Evolutionary conservation across 2,113 vertebrate genomes (phyloP).

Genomic region (Tragulus kanchil): DNA sequence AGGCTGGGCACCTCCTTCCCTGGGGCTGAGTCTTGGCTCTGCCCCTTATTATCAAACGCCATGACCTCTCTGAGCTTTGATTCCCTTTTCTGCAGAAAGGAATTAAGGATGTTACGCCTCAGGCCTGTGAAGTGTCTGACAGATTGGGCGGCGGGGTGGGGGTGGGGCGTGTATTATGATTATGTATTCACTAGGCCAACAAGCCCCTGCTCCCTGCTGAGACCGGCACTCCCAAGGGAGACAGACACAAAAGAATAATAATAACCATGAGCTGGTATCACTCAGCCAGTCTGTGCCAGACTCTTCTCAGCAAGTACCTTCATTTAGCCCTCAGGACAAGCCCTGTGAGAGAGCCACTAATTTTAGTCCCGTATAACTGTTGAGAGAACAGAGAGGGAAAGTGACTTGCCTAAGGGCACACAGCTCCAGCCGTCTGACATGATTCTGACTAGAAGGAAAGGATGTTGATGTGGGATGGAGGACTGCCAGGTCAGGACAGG

Average conservation of each 20-base stretch:
- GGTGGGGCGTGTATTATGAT: not conserved
- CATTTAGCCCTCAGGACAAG: not conserved
- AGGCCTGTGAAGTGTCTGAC: not conserved
- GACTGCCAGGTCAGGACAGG: no score
- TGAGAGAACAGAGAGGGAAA: slow-evolving; percentile 3
- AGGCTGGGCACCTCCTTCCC: not conserved
- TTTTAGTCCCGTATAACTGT: not conserved
- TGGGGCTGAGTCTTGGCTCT: not conserved
- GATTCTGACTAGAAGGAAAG: not conserved
- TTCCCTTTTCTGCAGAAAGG: not conserved
- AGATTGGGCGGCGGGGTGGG: not conserved
- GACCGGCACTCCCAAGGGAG: not conserved
- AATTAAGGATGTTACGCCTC: not conserved
- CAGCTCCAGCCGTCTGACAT: accelerated
- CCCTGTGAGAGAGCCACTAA: not conserved
- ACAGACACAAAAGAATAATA: not conserved
- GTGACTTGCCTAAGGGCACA: not conserved
- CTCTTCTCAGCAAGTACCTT: not conserved
- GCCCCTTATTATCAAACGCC: not conserved
- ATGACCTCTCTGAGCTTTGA: not conserved
- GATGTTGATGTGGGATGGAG: not conserved
- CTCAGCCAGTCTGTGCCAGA: not conserved
- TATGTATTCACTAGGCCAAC: not conserved
- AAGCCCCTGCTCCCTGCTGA: not conserved
- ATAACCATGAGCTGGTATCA: not conserved